Base-by-base conservation (phyloP, 1,140 invertebrate genomes). In the Drosophila obscura region DNA sequence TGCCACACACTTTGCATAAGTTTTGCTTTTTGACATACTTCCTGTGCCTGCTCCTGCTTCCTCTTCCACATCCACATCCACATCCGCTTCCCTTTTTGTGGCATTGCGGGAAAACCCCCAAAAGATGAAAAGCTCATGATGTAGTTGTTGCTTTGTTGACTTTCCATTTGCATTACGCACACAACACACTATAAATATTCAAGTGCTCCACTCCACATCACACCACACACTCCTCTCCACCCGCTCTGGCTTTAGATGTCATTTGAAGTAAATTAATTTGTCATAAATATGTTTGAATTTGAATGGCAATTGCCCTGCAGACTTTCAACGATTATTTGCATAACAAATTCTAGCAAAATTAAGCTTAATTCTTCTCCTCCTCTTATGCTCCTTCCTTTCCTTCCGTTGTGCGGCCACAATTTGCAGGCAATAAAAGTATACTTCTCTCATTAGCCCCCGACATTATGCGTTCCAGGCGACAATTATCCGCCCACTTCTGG, bases 361-460 rank as follows among this genome's bases (percentile, higher is more conserved):
- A 35, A 35, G 43, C 26, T 52, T 41, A 48, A 22, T 31, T 48
- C 26, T 48, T 8, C 28, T 28, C 28, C 8, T 31, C 57, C 45
- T 22, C 26, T 19, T 19, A 19, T 19, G 31, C 28, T 22, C 35
- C 31, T 2, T 11, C 31, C 31, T 9, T 35, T 22, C 35, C 31
- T 2, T 11, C 31, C 31, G 31, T 35, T 35, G 31, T 35, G 9
- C 9, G 8, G 8, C 24, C 13, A 49, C 53, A 80, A 75, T 81
- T 72, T 74, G 68, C 74, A 45, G 56, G 73, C 68, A 67, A 88
- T 88, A 84, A 90, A 90, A 83, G 55, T 71, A 64, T 84, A 90
- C 77, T 90, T 90, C 90, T 88, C 88, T 82, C 85, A 90, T 90
- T 90, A 90, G 66, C 51, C 64, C 68, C 69, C 59, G 68, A 71